Base-by-base conservation (phyloP, 2,113 vertebrate species). In the Thomomys bottae region DNA sequence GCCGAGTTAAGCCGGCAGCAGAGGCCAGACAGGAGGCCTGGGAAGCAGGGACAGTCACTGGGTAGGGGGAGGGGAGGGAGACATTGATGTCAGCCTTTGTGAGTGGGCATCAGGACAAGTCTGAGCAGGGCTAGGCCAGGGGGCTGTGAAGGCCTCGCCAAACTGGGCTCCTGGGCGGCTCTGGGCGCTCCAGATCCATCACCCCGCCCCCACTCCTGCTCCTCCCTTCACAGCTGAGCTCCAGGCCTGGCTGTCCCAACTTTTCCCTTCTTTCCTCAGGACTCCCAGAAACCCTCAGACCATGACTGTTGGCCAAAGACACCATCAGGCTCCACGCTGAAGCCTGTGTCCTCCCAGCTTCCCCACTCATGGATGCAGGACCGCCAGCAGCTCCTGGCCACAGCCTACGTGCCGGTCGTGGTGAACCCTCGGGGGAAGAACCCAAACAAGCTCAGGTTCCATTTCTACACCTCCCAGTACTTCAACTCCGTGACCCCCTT, bases 401-500 rank as follows among this genome's bases (percentile, higher is more conserved):
- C 90, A 0, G 75, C 11, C 75, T 92, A 94, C 0, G 3, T 95
- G 0, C 97, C 97, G 0, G 63, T 95, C 0, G 89, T 96, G 0
- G 38, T 81, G 68, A 78, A 89, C 24, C 0, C 54, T 0, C 72
- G 84, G 54, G 92, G 84, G 8, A 23, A 0, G 1, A 89, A 85
- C 5, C 84, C 34, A 0, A 66, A 93, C 59, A 89, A 82, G 40
- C 85, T 95, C 49, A 54, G 4, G 9, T 97, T 97, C 84, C 34
- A 71, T 4, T 97, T 98, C 96, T 97, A 97, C 92, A 95, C 4
- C 1, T 75, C 72, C 0, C 67, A 73, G 5, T 79, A 21, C n/a
- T 61, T 97, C 94, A 98, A 97, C 95, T 97, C 96, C 0, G 96
- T 97, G 95, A 88, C 24, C 1, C 97, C 98, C 21, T 98, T 98